Conservation (phyloP, 2,113 vertebrate genomes). For the Albula goreensis region DNA sequence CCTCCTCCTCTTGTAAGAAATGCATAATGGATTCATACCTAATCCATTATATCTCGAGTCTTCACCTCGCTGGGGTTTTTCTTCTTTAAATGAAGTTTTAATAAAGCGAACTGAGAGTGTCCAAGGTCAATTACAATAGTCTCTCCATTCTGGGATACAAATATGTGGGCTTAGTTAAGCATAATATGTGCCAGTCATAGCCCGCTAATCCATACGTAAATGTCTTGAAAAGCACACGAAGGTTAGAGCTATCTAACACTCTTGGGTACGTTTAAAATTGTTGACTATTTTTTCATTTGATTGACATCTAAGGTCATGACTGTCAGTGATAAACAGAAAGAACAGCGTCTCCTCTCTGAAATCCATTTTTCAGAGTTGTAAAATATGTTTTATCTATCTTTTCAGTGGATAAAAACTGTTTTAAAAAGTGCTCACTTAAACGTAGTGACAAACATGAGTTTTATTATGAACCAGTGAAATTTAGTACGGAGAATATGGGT, state of each 20-base stretch:
- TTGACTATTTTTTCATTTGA: slow-evolving; percentile 73
- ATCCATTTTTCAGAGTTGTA: slow-evolving; percentile 67
- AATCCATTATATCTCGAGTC: slow-evolving; percentile 72
- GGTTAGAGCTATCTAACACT: slow-evolving; percentile 68
- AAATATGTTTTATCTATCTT: slow-evolving; percentile 70
- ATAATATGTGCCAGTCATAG: slow-evolving; percentile 69
- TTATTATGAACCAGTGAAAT: slow-evolving; percentile 19
- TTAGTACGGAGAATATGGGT: slow-evolving; percentile 31
- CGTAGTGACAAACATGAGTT: slow-evolving; percentile 64
- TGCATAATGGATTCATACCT: slow-evolving; percentile 76
- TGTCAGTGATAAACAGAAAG: slow-evolving; percentile 66
- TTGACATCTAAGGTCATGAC: slow-evolving; percentile 70
- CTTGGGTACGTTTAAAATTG: slow-evolving; percentile 43
- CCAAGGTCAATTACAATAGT: slow-evolving; percentile 76
- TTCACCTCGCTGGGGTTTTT: slow-evolving; percentile 72
- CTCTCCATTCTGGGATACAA: slow-evolving; percentile 49
- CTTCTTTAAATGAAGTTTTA: slow-evolving; percentile 83
- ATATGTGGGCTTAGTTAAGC: slow-evolving; percentile 64
- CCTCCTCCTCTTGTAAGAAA: slow-evolving; percentile 67
- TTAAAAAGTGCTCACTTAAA: slow-evolving; percentile 56
- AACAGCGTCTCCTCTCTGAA: slow-evolving; percentile 50
- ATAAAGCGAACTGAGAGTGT: slow-evolving; percentile 73
- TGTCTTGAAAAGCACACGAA: slow-evolving; percentile 57
- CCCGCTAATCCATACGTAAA: slow-evolving; percentile 63
- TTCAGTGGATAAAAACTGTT: slow-evolving; percentile 59